Percentiles rank a stretch among this genome's conserved stretches.
These are phyloP conservation scores for Tiliacea citrago DNA, from an alignment of 2,888 invertebrate species.

Conservation along the genomic window DNA sequence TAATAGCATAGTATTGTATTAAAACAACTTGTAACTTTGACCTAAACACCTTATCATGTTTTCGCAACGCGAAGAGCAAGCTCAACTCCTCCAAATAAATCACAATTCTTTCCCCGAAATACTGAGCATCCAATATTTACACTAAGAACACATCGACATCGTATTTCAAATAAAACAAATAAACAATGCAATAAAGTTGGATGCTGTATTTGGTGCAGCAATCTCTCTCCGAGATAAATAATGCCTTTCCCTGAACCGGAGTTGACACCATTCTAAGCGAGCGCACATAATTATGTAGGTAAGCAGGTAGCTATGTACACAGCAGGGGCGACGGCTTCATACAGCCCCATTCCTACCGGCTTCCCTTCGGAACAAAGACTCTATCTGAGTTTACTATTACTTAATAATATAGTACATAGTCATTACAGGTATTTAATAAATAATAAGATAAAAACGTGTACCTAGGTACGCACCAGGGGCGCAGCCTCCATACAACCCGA, in stretches of 20 bases:
- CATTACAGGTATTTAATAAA: no score
- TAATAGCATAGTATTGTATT: no score
- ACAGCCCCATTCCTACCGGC: no score
- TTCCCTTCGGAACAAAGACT: no score
- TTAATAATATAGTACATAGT: no score
- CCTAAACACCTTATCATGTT: not conserved
- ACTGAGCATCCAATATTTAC: slow-evolving; percentile 22
- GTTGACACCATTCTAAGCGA: slow-evolving; percentile 55
- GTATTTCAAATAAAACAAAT: slow-evolving; percentile 41
- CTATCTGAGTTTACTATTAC: no score
- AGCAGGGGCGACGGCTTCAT: no score
- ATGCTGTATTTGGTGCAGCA: slow-evolving; percentile 32
- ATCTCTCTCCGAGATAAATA: slow-evolving; percentile 49
- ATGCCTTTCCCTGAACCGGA: slow-evolving; percentile 36
- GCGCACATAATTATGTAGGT: slow-evolving; percentile 53
- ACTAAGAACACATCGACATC: slow-evolving; percentile 29
- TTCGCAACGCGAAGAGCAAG: not conserved
- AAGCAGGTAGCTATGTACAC: slow-evolving; percentile 30
- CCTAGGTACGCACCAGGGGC: no score
- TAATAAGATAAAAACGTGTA: no score
- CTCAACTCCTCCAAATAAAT: slow-evolving; percentile 16
- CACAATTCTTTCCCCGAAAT: slow-evolving; percentile 10
- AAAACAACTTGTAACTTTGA: not conserved
- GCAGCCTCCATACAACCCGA: no score
- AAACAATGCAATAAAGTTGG: slow-evolving; percentile 42